Conservation (phyloP, 2,113 vertebrate genomes). For the Ictalurus furcatus region DNA sequence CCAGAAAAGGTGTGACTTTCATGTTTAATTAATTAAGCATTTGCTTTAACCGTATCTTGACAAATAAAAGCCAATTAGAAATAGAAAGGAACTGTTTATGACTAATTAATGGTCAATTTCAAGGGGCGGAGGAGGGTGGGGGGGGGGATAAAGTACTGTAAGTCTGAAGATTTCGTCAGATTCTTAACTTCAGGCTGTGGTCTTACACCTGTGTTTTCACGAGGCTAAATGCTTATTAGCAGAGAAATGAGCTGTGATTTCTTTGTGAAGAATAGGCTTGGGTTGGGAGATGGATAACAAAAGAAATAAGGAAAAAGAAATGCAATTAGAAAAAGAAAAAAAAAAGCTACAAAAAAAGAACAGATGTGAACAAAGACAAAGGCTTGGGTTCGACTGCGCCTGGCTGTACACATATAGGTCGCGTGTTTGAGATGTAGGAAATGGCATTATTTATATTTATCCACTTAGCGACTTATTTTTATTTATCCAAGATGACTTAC, state of each 20-base stretch:
- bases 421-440: background rate
- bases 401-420: background rate
- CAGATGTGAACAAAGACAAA: constrained; percentile 14
- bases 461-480: background rate
- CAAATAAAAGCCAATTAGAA: constrained; percentile 75
- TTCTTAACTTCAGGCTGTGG: constrained; percentile 44
- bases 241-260: constrained; percentile 42
- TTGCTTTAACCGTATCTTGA: constrained; percentile 74
- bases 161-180: constrained; percentile 48
- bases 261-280: background rate
- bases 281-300: background rate
- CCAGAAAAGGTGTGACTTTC: constrained; percentile 73
- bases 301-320: background rate
- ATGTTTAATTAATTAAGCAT: constrained; percentile 79
- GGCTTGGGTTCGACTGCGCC: background rate
- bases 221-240: constrained; percentile 50
- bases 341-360: background rate
- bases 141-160: constrained; percentile 42
- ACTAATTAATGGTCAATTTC: constrained; percentile 73
- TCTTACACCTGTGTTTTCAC: constrained; percentile 44
- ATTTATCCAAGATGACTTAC: background rate
- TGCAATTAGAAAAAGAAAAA: background rate
- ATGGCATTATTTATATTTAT: background rate
- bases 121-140: constrained; percentile 33
- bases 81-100: constrained; percentile 69